These are phyloP conservation scores for Cyprinodon brontotheroides DNA, from an alignment of 2,113 vertebrate species.

Conservation along the genomic window DNA sequence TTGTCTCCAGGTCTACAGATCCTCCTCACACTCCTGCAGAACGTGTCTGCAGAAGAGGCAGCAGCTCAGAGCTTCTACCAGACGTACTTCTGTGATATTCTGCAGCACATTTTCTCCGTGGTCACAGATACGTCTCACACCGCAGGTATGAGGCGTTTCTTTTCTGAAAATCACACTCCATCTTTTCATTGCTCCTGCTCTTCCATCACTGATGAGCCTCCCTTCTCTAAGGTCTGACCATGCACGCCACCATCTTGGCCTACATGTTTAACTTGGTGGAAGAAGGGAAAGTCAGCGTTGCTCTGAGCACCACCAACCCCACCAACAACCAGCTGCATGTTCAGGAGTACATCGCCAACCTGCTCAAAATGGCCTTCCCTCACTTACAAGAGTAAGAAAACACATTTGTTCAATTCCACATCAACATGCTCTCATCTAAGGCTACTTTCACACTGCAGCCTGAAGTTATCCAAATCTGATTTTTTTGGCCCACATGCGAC, in stretches of 20 bases:
- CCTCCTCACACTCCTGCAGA: constrained; percentile 95
- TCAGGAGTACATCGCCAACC: constrained; percentile 98
- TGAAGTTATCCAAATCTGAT: too few relatives aligned
- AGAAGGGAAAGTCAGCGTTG: constrained; percentile 94
- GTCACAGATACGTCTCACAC: constrained; percentile 99
- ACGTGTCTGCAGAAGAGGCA: constrained; percentile 91
- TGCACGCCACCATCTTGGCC: constrained; percentile 98
- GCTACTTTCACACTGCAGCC: too few relatives aligned
- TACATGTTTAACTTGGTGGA: constrained; percentile 99
- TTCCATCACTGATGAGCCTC: not conserved
- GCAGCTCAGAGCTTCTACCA: constrained; percentile 99
- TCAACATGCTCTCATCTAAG: too few relatives aligned
- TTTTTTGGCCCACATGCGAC: too few relatives aligned
- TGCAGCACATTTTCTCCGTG: constrained; percentile 98
- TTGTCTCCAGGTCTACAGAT: constrained; percentile 89
- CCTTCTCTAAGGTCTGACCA: constrained; percentile 87
- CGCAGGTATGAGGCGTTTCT: constrained; percentile 80
- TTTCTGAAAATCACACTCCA: too few relatives aligned
- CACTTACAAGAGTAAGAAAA: constrained; percentile 95
- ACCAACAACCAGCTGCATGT: constrained; percentile 95
- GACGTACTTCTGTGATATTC: constrained; percentile 98
- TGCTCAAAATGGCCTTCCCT: constrained; percentile 97
- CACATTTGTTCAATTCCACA: too few relatives aligned
- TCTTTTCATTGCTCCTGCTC: not conserved
- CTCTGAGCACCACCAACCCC: constrained; percentile 87